Evolutionary conservation across 2,113 vertebrate species (phyloP).

Genomic region (Sapajus apella): DNA sequence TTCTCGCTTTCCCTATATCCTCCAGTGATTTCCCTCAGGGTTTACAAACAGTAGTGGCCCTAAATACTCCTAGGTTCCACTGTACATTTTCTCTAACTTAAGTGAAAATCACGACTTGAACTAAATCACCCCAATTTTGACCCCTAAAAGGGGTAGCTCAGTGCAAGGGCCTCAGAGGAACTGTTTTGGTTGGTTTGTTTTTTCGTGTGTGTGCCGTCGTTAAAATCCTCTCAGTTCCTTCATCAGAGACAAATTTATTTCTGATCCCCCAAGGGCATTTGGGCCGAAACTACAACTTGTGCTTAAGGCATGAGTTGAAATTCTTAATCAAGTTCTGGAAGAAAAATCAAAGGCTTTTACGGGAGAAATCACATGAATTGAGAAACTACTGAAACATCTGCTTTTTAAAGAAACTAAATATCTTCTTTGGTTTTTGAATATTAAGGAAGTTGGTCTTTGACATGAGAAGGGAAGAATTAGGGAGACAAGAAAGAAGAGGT

Average conservation of each 20-base stretch:
- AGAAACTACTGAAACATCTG: background rate
- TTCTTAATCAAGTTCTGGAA: constrained; percentile 50
- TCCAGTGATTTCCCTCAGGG: background rate
- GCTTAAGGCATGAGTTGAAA: constrained; percentile 50
- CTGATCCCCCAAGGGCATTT: background rate
- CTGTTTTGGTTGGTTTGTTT: too few relatives aligned
- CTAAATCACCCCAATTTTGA: background rate
- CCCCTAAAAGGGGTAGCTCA: fast-evolving
- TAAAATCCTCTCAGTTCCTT: background rate
- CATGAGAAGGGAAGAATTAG: background rate
- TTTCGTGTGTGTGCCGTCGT: background rate
- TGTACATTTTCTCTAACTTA: background rate
- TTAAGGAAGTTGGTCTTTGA: background rate
- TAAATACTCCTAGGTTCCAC: background rate
- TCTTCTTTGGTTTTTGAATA: background rate
- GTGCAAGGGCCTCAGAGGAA: background rate
- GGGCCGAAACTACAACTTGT: constrained; percentile 4
- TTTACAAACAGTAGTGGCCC: background rate
- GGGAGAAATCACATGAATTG: background rate
- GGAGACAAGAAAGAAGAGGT: background rate
- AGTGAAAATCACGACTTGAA: background rate
- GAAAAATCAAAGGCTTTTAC: constrained; percentile 58
- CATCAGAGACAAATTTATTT: background rate
- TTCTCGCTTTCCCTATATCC: background rate
- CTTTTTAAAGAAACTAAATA: background rate